Evolutionary conservation across 2,113 vertebrate species (phyloP).

Genomic region (Brachyistius frenatus): DNA sequence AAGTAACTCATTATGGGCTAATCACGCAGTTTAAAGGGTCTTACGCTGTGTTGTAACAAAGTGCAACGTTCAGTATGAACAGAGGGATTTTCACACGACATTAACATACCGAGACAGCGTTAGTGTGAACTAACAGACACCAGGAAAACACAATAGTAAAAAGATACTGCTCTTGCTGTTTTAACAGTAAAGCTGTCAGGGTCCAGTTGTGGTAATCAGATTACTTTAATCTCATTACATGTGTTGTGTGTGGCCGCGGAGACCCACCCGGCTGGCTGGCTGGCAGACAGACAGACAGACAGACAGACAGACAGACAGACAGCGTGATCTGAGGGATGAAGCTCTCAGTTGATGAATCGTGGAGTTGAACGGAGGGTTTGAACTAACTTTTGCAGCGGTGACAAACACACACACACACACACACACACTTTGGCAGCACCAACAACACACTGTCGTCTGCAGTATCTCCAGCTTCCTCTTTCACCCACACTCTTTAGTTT

Average conservation of each 20-base stretch:
- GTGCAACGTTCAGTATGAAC: neutral
- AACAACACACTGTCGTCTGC: neutral
- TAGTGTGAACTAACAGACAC: constrained; percentile 19
- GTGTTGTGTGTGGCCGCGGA: neutral
- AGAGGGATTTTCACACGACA: neutral
- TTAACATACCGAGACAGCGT: neutral
- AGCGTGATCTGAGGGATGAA: constrained; percentile 19
- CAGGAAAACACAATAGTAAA: constrained; percentile 2
- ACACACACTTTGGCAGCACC: neutral
- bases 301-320: neutral
- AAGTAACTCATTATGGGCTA: neutral
- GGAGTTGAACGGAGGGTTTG: constrained; percentile 9
- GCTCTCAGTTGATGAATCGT: constrained; percentile 27
- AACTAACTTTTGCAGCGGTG: neutral
- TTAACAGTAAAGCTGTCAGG: constrained; percentile 29
- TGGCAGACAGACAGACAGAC: neutral
- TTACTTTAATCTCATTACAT: constrained; percentile 62
- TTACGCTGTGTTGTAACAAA: neutral
- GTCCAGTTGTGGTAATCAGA: constrained; percentile 60
- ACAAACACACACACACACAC: constrained; percentile 7
- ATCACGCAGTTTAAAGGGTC: neutral
- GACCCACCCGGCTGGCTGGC: constrained; percentile 8
- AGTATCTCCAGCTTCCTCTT: constrained; percentile 41
- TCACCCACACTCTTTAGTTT: constrained; percentile 43
- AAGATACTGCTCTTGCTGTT: constrained; percentile 11